Conservation (phyloP, 2,797 vertebrate species). For the Malurus leucopterus region DNA sequence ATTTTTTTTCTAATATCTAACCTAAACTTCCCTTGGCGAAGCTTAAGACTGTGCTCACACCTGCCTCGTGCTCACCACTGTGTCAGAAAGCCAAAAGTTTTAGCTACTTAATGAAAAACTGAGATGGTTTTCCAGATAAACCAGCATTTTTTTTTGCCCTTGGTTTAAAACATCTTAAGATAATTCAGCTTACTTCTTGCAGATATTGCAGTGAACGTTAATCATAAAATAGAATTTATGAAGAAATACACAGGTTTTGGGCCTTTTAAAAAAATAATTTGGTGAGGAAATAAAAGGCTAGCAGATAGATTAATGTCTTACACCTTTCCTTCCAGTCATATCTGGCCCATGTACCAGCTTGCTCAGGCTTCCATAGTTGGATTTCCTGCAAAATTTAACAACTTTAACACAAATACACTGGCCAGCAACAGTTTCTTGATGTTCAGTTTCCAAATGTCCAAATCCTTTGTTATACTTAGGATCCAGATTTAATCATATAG, state of each 20-base stretch:
- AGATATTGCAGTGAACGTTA: too few species aligned
- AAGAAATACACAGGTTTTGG: too few species aligned
- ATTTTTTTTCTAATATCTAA: too few species aligned
- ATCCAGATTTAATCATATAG: background rate
- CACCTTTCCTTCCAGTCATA: background rate
- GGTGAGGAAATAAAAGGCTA: too few species aligned
- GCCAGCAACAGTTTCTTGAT: background rate
- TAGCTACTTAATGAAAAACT: conserved; percentile 14
- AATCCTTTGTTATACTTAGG: background rate
- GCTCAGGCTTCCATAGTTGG: background rate
- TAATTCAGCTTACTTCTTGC: too few species aligned
- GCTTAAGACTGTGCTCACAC: background rate
- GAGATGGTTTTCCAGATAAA: background rate
- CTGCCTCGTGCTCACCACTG: conserved; percentile 28
- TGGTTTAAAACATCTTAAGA: too few species aligned
- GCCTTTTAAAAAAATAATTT: too few species aligned
- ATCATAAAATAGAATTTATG: too few species aligned
- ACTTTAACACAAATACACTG: background rate
- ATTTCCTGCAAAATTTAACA: background rate
- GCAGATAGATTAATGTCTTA: too few species aligned
- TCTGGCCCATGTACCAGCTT: background rate
- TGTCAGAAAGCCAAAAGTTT: conserved; percentile 55
- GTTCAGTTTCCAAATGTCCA: background rate
- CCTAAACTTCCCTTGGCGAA: too few species aligned
- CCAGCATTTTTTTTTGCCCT: too few species aligned